These are phyloP conservation scores for Synanceia verrucosa DNA, from an alignment of 2,797 vertebrate genomes.

Conservation along the genomic window DNA sequence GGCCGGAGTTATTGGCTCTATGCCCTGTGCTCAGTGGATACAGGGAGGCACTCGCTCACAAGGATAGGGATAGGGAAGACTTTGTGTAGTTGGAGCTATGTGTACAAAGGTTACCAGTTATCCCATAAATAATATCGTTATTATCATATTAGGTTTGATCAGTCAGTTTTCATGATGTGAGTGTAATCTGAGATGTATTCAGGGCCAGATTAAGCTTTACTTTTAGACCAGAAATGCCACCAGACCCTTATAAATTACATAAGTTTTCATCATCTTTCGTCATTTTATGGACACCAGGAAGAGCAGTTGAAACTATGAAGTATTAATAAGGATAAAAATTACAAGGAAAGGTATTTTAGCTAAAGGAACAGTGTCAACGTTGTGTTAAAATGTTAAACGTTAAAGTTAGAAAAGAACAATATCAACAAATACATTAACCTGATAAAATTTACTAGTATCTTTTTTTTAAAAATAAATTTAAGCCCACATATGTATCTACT, in stretches of 20 bases:
- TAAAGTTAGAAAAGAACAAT: background rate
- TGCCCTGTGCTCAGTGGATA: constrained; percentile 9
- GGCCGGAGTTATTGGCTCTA: constrained; percentile 4
- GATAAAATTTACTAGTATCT: background rate
- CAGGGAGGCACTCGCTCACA: constrained; percentile 3
- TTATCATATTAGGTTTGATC: background rate
- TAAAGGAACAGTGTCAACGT: background rate
- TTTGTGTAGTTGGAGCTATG: background rate
- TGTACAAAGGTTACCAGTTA: constrained; percentile 1
- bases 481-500: background rate
- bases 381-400: background rate
- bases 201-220: background rate
- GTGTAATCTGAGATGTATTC: background rate
- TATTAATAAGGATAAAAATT: background rate
- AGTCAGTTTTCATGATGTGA: background rate
- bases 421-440: background rate
- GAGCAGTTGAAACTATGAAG: too few species aligned
- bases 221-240: background rate
- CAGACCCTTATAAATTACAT: background rate
- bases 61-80: background rate
- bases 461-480: too few species aligned
- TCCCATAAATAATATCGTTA: background rate
- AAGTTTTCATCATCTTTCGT: background rate
- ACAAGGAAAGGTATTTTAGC: background rate
- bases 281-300: too few species aligned